phyloP scores from a whole-genome alignment of 2,888 invertebrate genomes.

The Cephus pygmeus region DNA sequence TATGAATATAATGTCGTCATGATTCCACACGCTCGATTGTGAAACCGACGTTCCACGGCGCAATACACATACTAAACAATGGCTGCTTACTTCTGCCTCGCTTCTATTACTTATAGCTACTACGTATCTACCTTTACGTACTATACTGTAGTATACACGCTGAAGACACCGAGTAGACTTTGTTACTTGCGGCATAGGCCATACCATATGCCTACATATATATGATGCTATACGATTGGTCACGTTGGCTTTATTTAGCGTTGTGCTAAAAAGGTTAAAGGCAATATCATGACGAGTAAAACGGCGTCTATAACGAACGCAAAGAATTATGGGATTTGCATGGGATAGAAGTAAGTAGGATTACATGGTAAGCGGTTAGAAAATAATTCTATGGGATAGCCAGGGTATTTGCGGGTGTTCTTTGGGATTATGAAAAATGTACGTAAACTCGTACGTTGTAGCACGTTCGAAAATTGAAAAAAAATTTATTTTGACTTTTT shows the following conservation, averaged over 20 bases:
- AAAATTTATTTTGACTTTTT: neutral
- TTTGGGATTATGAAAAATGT: neutral
- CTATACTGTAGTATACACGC: neutral
- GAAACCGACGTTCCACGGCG: constrained; percentile 40
- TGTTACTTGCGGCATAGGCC: neutral
- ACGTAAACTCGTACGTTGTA: neutral
- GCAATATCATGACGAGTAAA: neutral
- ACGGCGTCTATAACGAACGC: neutral
- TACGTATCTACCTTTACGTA: neutral
- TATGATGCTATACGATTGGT: neutral
- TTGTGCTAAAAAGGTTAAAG: neutral
- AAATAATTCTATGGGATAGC: neutral
- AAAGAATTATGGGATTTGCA: neutral
- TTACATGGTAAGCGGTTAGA: neutral
- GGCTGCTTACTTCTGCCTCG: constrained; percentile 21
- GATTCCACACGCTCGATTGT: constrained; percentile 51
- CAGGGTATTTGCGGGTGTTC: neutral
- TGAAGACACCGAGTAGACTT: neutral
- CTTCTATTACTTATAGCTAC: neutral
- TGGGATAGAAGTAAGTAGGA: neutral
- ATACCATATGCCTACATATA: neutral
- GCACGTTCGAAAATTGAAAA: neutral
- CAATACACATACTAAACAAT: constrained; percentile 47
- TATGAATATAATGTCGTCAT: constrained; percentile 50
- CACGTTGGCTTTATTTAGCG: neutral